Base-by-base conservation (phyloP, 2,888 invertebrate species). In the Tenthredo scrophulariae region DNA sequence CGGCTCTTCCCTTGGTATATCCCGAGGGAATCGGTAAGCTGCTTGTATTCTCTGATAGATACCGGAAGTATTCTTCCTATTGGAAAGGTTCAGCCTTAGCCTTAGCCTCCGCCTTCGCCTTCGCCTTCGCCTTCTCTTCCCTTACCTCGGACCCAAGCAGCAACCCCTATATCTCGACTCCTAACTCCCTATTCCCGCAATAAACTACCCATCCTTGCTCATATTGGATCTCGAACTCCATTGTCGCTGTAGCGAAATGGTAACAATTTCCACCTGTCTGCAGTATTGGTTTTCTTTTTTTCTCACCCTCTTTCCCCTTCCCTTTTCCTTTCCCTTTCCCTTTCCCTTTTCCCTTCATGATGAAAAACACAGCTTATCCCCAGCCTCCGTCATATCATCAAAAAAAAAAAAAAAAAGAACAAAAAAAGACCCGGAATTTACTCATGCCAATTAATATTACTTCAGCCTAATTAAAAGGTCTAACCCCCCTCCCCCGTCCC, bases 51-150 rank as follows among this genome's bases (percentile, higher is more conserved):
- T 80, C 67, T 67, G 77, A 80, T 80, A 80, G 85, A 85, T 86
- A 85, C 88, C 87, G 86, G 87, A 86, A 86, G 87, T 88, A 88
- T 89, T 86, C 88, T 85, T 83, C 82, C 87, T 89, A 89, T 89
- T 88, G 87, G 87, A 88, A 54, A 86, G 84, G 72, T 83, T 85
- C 87, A 86, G 50, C 77, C 77, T 74, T 10, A 26, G 18, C 40
- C 40, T 37, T 40, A 10, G 10, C 40, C 43, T 84, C 65, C 43
- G 79, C 70, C 54, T 84, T 74, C 43, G 79, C 70, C 54, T 84
- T 54, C 58, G 79, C 83, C 83, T 86, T 54, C 84, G 72, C 85
- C 84, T 85, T 83, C 50, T 54, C 84, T 74, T 85, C 85, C 79
- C 84, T 84, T 58, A 85, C 75, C 58, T 50, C 83, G 84, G 54